Evolutionary conservation across 1,140 invertebrate genomes (phyloP).

Genomic region (Sitobion miscanthi): DNA sequence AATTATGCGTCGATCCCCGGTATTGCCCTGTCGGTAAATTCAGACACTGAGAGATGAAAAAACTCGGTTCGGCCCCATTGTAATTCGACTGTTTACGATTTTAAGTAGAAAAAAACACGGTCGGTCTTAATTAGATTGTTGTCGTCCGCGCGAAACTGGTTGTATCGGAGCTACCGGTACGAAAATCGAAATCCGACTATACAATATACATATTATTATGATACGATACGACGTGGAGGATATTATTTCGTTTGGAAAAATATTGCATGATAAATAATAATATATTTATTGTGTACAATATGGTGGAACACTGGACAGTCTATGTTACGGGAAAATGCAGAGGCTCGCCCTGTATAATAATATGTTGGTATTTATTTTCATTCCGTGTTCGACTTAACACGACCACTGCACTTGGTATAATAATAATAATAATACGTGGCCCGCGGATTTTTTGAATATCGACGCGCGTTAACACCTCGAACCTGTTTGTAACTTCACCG

Average conservation of each 20-base stretch:
- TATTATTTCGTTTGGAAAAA: neutral
- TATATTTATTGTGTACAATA: too few relatives aligned
- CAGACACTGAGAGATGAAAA: conserved; percentile 25
- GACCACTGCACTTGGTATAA: neutral
- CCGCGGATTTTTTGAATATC: conserved; percentile 32
- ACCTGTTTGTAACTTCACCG: conserved; percentile 17
- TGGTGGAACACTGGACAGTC: too few relatives aligned
- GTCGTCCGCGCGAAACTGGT: conserved; percentile 38
- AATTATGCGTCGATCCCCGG: neutral
- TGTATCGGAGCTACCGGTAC: neutral
- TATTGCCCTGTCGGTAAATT: conserved; percentile 35
- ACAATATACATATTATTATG: neutral
- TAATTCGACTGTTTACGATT: neutral
- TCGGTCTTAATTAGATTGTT: conserved; percentile 48
- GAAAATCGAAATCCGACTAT: neutral
- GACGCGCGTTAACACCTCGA: conserved; percentile 34
- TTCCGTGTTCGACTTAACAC: neutral
- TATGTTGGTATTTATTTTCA: neutral
- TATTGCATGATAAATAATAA: too few relatives aligned
- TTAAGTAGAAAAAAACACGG: neutral
- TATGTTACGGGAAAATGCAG: neutral
- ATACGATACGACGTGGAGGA: neutral
- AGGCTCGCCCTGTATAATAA: neutral
- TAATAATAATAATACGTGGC: neutral
- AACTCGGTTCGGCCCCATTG: neutral